A percentile compares a stretch with the other conserved stretches of the same genome.
These are phyloP conservation scores for Hafferia zeledoni DNA, from an alignment of 2,797 vertebrate species.

Conservation along the genomic window DNA sequence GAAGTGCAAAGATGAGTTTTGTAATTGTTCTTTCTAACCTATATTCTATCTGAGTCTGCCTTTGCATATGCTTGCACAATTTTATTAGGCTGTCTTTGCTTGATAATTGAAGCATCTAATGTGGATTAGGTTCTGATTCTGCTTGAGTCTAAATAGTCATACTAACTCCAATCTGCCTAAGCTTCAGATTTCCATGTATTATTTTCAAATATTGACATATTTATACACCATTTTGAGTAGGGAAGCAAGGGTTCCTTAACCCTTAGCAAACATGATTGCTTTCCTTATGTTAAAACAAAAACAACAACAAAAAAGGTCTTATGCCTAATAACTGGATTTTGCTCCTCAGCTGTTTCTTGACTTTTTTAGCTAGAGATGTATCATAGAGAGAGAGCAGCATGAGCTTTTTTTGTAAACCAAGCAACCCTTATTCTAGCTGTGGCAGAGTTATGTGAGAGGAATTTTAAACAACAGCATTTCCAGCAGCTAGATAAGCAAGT, in stretches of 20 bases:
- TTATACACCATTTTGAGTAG: not conserved
- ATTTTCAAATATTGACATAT: not conserved
- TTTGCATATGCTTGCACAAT: not conserved
- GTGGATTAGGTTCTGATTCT: not conserved
- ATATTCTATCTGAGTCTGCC: not conserved
- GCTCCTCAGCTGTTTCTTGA: not conserved
- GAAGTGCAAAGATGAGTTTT: not conserved
- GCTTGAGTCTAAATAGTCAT: not conserved
- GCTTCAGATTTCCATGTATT: not conserved
- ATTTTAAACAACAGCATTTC: constrained; percentile 73
- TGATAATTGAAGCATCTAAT: not conserved
- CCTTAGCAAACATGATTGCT: not conserved
- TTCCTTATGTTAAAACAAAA: not conserved
- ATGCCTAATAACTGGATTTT: not conserved
- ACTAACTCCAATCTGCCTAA: not conserved
- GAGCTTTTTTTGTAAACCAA: constrained; percentile 37
- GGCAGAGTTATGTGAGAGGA: constrained; percentile 40
- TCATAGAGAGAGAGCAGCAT: not conserved
- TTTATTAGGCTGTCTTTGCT: not conserved
- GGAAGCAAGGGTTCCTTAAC: not conserved
- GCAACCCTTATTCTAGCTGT: constrained; percentile 29
- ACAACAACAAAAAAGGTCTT: not conserved
- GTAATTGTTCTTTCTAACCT: not conserved
- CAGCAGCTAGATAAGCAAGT: constrained; percentile 70
- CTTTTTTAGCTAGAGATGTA: not conserved